These are phyloP conservation scores for Microcebus lehilahytsara DNA, from an alignment of 2,113 vertebrate species.

Conservation along the genomic window DNA sequence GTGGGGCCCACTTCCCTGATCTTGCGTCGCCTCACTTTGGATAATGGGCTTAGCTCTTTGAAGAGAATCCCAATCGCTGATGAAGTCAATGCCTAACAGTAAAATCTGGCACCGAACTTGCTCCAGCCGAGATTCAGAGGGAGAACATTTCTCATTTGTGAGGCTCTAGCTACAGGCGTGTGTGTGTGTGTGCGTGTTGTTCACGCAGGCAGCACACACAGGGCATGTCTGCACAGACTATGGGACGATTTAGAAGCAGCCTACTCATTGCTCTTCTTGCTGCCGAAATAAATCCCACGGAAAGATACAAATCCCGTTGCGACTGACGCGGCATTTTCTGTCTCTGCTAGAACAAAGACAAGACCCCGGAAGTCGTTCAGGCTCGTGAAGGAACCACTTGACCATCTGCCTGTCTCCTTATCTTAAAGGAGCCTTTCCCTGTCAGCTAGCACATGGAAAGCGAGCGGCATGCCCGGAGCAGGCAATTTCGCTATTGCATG, in stretches of 20 bases:
- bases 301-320: neutral
- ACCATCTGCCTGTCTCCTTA: neutral
- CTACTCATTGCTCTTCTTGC: neutral
- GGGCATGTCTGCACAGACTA: neutral
- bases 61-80: neutral
- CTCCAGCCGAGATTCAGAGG: neutral
- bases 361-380: neutral
- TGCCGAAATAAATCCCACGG: neutral
- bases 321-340: neutral
- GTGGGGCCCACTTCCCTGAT: no score
- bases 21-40: no score
- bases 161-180: neutral
- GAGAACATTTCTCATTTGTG: neutral
- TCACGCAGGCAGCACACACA: neutral
- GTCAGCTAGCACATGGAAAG: neutral
- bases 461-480: accelerated
- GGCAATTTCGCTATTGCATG: neutral
- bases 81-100: neutral
- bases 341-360: neutral
- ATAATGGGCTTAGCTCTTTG: neutral
- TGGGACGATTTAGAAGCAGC: neutral
- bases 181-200: neutral
- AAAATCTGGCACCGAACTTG: neutral
- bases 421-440: neutral
- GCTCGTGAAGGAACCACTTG: neutral